These are phyloP conservation scores for Eilema griseolum DNA, from an alignment of 2,888 invertebrate species.

Conservation along the genomic window DNA sequence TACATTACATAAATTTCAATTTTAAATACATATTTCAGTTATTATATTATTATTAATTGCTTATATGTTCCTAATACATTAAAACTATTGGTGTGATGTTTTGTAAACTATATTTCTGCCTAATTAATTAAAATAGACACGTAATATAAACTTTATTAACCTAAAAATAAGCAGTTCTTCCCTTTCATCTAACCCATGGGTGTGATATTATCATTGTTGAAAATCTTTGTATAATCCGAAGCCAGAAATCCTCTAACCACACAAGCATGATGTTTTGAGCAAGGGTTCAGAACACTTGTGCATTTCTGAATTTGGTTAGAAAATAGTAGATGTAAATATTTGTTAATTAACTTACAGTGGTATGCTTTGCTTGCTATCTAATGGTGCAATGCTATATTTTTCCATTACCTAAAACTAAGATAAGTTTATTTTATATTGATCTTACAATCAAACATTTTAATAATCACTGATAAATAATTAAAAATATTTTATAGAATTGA, in stretches of 20 bases:
- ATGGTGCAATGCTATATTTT: slow-evolving; percentile 34
- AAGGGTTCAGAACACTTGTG: neutral
- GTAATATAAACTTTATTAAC: neutral
- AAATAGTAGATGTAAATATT: slow-evolving; percentile 16
- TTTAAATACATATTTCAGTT: too few relatives aligned
- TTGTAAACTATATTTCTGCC: neutral
- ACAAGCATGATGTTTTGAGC: neutral
- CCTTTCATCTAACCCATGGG: neutral
- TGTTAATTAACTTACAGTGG: slow-evolving; percentile 20
- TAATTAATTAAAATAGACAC: neutral
- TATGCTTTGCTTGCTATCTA: slow-evolving; percentile 59
- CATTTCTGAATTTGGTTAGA: slow-evolving; percentile 13
- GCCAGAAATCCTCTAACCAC: neutral
- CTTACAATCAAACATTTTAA: neutral
- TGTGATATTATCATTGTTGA: neutral
- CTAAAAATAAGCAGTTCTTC: neutral
- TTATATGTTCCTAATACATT: neutral
- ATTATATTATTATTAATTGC: neutral
- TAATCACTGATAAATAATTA: neutral
- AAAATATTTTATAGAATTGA: neutral
- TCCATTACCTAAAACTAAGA: slow-evolving; percentile 6
- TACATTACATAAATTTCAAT: too few relatives aligned
- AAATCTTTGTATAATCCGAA: neutral
- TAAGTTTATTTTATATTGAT: neutral
- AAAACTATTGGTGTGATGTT: neutral